Base-by-base conservation (phyloP, 2,797 vertebrate species). In the Sphenopsis melanotis region DNA sequence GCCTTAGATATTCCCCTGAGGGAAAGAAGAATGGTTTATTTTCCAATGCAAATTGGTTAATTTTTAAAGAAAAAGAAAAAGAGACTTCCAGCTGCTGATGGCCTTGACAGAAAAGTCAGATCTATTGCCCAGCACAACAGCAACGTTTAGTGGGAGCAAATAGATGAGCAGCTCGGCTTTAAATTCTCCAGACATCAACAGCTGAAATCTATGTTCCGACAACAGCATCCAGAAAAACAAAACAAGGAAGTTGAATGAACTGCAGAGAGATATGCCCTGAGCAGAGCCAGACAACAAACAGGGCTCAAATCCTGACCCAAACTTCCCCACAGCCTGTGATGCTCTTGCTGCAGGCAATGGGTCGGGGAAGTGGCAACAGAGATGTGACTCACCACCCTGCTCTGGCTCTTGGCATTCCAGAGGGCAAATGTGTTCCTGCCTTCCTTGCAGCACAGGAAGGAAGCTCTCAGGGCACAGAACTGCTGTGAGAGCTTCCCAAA, bases 231-330 rank as follows among this genome's bases (percentile, higher is more conserved):
- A 93, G 69, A 71, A 80, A 85, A 91, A 83, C 81, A 87, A 93
- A 90, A 65, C 8, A 68, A 93, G 85, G 95, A 94, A 96, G 87
- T 59, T 78, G 89, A 94, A 92, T 21, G 82, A 91, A 86, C 82
- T 57, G 82, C 21, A 61, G 61, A 68, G 39, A 91, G 82, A 94
- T 88, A 87, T 26, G 63, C 17, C 59, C 26, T 75, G 53, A 89
- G 29, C 3, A 49, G 72, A 92, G 87, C 84, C 84, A 93, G 91
- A 65, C 34, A 75, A 24, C 79, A 78, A 87, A 47, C 17, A 63
- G 26, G 5, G 39, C 39, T 83, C n/a, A 49, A 71, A 61, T 61
- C 71, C 89, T 70, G 82, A 78, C 72, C 72, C 72, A 65, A 36
- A 49, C 15, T 55, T 69, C 53, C 61, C 76, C 47, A 6, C 17